These are phyloP conservation scores for Leuciscus waleckii DNA, from an alignment of 2,797 vertebrate genomes.

Conservation along the genomic window DNA sequence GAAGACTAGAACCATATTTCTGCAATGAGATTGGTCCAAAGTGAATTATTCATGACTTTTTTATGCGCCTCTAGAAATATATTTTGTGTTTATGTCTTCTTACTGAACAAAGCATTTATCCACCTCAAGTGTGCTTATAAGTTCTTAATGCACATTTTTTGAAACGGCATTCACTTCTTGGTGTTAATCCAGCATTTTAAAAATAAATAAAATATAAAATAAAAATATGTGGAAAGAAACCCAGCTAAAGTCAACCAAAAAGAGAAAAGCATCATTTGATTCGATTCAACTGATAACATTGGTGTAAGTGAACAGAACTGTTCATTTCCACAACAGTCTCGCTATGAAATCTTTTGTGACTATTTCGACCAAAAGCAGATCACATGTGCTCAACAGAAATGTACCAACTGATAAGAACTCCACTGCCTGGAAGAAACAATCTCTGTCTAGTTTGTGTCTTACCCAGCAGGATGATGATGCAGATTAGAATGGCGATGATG, in stretches of 20 bases:
- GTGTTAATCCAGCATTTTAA: background rate
- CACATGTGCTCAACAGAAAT: conserved; percentile 14
- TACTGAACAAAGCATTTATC: background rate
- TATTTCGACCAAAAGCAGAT: background rate
- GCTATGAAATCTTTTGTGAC: background rate
- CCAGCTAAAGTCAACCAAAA: background rate
- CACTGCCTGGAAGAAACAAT: conserved; percentile 19
- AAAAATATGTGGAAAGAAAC: background rate
- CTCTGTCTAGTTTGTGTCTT: conserved; percentile 62
- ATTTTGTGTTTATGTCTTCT: background rate
- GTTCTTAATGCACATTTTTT: background rate
- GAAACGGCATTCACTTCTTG: background rate
- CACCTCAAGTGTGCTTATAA: background rate
- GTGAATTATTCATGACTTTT: background rate
- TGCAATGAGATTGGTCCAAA: background rate
- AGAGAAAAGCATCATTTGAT: background rate
- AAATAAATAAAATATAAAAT: background rate
- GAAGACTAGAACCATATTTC: background rate
- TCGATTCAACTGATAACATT: background rate
- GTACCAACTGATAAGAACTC: conserved; percentile 5
- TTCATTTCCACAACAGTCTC: background rate
- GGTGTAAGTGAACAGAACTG: background rate
- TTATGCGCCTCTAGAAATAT: background rate
- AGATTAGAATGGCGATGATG: conserved; percentile 95
- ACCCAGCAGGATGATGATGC: conserved; percentile 96